Evolutionary conservation across 2,113 vertebrate species (phyloP).

Genomic region (Tupaia tana): DNA sequence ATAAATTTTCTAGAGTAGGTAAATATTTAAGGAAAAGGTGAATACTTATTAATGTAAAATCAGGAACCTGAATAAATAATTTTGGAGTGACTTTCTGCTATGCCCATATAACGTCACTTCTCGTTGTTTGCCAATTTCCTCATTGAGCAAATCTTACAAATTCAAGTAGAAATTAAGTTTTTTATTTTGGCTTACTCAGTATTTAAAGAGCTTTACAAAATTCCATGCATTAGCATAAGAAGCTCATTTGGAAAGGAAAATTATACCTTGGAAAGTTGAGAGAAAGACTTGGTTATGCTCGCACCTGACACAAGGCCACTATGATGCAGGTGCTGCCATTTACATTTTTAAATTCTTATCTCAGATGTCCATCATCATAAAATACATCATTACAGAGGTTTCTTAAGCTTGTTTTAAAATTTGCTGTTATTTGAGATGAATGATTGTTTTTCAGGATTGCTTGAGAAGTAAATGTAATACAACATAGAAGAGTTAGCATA

Average conservation of each 20-base stretch:
- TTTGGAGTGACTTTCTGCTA: background rate
- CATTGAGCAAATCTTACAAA: conserved; percentile 1
- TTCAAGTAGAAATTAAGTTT: background rate
- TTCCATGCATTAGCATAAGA: background rate
- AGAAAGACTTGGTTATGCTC: background rate
- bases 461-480: background rate
- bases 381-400: background rate
- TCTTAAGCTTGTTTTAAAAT: background rate
- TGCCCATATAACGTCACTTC: background rate
- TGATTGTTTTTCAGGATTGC: background rate
- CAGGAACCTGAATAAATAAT: background rate
- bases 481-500: background rate
- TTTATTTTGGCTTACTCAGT: background rate
- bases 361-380: background rate
- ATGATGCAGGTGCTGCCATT: background rate
- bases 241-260: background rate
- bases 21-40: background rate
- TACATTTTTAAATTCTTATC: background rate
- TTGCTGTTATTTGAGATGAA: background rate
- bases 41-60: background rate
- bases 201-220: background rate
- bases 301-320: background rate
- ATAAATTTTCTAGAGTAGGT: background rate
- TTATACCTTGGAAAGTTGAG: background rate
- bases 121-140: background rate